Conservation (phyloP, 2,888 invertebrate genomes). For the Augiades crinisus region DNA sequence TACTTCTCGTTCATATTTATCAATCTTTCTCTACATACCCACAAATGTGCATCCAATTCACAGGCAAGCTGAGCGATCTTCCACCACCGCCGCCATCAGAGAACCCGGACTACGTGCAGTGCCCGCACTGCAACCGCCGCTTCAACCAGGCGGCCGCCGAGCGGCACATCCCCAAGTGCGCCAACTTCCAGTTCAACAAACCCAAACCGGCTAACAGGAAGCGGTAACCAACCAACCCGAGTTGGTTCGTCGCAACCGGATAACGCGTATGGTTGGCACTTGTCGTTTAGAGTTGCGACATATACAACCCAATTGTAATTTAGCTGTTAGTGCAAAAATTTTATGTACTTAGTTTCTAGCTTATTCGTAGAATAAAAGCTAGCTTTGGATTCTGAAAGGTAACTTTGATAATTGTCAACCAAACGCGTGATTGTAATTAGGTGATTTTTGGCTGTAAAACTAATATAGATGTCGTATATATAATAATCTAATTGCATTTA, state of each 20-base stretch:
- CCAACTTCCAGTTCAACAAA: conserved; percentile 90
- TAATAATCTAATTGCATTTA: background rate
- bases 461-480: background rate
- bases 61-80: conserved; percentile 89
- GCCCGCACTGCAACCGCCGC: conserved; percentile 92
- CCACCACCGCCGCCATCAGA: conserved; percentile 95
- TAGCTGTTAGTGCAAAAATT: too few species aligned
- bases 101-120: conserved; percentile 94
- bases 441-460: conserved; percentile 5
- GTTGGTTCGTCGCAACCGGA: background rate
- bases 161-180: conserved; percentile 96
- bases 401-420: background rate
- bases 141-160: conserved; percentile 93
- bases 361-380: too few species aligned
- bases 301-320: background rate
- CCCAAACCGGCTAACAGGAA: conserved; percentile 66
- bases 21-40: too few species aligned
- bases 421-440: background rate
- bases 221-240: conserved; percentile 48
- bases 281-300: background rate
- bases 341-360: too few species aligned
- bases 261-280: background rate
- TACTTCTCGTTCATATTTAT: too few species aligned
- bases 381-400: background rate
- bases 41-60: too few species aligned